Evolutionary conservation across 2,113 vertebrate genomes (phyloP).

Genomic region (Panurus biarmicus): DNA sequence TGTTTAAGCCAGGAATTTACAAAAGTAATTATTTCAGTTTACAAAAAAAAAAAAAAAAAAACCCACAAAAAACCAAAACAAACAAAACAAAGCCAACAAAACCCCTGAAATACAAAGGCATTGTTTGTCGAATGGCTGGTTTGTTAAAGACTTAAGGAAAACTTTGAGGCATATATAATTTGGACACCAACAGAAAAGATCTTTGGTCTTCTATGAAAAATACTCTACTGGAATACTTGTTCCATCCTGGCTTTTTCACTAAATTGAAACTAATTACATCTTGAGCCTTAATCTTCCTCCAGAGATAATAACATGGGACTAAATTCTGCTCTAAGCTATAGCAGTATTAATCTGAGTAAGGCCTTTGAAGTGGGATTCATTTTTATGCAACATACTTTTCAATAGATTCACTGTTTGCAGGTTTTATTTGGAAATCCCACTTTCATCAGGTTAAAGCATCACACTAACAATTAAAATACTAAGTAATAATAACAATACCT

Average conservation of each 20-base stretch:
- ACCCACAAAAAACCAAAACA: neutral
- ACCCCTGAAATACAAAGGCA: neutral
- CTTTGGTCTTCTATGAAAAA: neutral
- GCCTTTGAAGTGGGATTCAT: conserved; percentile 37
- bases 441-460: neutral
- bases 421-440: conserved; percentile 28
- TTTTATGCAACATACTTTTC: conserved; percentile 13
- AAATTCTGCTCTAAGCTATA: conserved; percentile 31
- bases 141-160: neutral
- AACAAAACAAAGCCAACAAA: neutral
- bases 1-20: neutral
- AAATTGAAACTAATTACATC: conserved; percentile 37
- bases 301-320: conserved; percentile 17
- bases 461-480: neutral
- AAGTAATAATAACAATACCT: neutral
- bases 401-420: neutral
- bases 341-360: conserved; percentile 16
- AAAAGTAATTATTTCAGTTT: neutral
- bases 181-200: neutral
- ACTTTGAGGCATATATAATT: neutral
- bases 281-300: conserved; percentile 41
- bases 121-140: neutral
- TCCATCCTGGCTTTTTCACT: neutral
- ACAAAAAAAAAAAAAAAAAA: neutral
- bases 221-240: neutral